Evolutionary conservation across 30 jellyfish, hydroid and myxozoan genomes (phyloP).

Genomic region (Hydractinia symbiolongicarpus): DNA sequence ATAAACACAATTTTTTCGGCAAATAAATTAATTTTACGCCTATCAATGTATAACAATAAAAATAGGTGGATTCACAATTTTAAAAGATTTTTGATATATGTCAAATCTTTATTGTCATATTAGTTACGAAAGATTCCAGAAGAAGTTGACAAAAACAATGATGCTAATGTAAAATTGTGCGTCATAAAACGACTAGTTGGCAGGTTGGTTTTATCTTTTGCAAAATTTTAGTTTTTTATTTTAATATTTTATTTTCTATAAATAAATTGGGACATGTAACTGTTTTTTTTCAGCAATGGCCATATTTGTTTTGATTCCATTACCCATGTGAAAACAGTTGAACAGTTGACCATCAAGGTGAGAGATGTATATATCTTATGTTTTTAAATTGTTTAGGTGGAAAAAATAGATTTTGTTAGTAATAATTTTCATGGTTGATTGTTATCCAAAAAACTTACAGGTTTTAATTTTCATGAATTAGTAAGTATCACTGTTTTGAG

Average conservation of each 20-base stretch:
- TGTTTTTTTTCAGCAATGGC: conserved; percentile 44
- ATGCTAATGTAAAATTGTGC: conserved; percentile 38
- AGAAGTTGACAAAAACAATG: conserved; percentile 39
- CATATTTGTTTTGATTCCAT: conserved; percentile 47
- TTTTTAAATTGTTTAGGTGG: neutral
- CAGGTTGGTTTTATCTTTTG: conserved; percentile 20
- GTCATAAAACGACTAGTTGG: conserved; percentile 31
- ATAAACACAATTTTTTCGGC: too few relatives aligned
- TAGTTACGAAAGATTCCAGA: conserved; percentile 46
- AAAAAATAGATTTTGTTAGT: too few relatives aligned
- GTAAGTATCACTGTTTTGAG: too few relatives aligned
- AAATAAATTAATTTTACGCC: too few relatives aligned
- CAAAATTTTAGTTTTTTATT: neutral
- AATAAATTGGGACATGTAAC: neutral
- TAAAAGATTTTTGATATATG: too few relatives aligned
- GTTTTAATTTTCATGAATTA: too few relatives aligned
- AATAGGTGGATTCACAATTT: too few relatives aligned
- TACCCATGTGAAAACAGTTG: conserved; percentile 65
- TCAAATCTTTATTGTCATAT: neutral
- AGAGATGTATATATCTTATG: neutral
- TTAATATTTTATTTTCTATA: neutral
- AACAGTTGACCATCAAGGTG: conserved; percentile 58
- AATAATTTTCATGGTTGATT: too few relatives aligned
- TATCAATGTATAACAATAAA: too few relatives aligned
- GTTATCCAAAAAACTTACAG: too few relatives aligned